These are phyloP conservation scores for Pteruthius melanotis DNA, from an alignment of 2,113 vertebrate species.

Conservation along the genomic window DNA sequence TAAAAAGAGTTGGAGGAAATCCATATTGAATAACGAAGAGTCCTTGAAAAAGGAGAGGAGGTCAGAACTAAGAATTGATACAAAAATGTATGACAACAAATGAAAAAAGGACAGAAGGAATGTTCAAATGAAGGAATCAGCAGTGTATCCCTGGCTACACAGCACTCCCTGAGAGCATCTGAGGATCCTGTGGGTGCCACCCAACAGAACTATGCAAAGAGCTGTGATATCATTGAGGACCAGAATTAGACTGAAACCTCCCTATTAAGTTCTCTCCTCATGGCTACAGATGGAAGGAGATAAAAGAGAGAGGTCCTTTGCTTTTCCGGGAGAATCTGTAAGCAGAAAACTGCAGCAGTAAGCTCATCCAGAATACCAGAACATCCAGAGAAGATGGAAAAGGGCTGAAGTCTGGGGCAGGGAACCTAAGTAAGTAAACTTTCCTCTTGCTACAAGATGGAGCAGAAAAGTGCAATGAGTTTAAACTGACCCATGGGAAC, in stretches of 20 bases:
- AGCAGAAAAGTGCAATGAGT: neutral
- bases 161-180: neutral
- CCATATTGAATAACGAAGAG: neutral
- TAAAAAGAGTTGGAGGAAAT: neutral
- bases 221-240: neutral
- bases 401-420: neutral
- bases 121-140: neutral
- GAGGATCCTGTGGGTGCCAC: neutral
- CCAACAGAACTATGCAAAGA: neutral
- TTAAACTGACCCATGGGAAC: rapidly evolving
- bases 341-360: neutral
- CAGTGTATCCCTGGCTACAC: neutral
- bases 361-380: neutral
- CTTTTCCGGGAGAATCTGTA: neutral
- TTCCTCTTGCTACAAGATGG: neutral
- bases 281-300: neutral
- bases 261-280: neutral
- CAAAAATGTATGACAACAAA: neutral
- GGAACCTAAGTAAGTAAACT: neutral
- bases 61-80: neutral
- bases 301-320: neutral
- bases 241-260: neutral
- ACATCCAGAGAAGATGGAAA: neutral
- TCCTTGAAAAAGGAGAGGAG: neutral
- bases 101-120: neutral